phyloP scores from a whole-genome alignment of 2,888 invertebrate genomes.

The Trichogramma evanescens region DNA sequence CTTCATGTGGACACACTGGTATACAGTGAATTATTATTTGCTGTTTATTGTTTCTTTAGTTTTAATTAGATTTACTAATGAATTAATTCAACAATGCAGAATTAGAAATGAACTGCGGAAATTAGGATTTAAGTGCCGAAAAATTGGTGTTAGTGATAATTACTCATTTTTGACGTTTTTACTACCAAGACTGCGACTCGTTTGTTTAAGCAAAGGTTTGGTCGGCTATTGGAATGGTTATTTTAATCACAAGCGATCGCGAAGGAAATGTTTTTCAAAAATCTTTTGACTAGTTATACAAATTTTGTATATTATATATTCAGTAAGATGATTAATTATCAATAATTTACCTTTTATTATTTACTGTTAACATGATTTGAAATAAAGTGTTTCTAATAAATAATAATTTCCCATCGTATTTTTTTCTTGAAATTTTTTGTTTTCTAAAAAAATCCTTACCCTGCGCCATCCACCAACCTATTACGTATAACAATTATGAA shows the following conservation, averaged over 20 bases:
- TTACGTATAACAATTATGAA: background rate
- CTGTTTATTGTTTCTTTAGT: too few species aligned
- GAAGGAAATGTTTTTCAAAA: conserved; percentile 51
- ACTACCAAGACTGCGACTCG: conserved; percentile 56
- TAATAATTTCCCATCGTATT: conserved; percentile 11
- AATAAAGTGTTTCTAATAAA: conserved; percentile 16
- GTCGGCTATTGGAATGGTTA: conserved; percentile 76
- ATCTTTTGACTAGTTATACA: conserved; percentile 12
- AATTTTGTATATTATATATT: conserved; percentile 20
- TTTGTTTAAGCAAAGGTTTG: conserved; percentile 64
- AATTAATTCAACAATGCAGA: too few species aligned
- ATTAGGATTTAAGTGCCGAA: background rate
- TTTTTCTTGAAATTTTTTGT: conserved; percentile 11
- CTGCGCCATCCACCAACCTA: too few species aligned
- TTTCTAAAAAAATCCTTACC: background rate
- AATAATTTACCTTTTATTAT: conserved; percentile 1
- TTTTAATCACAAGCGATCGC: conserved; percentile 71
- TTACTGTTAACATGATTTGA: conserved; percentile 10
- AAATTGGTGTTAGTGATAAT: conserved; percentile 1
- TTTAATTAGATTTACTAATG: too few species aligned
- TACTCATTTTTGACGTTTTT: conserved; percentile 29
- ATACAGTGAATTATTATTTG: too few species aligned
- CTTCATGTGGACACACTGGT: too few species aligned
- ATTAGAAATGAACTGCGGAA: too few species aligned
- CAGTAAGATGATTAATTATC: background rate